phyloP scores from a whole-genome alignment of 2,113 vertebrate genomes.

The Pitta sordida region DNA sequence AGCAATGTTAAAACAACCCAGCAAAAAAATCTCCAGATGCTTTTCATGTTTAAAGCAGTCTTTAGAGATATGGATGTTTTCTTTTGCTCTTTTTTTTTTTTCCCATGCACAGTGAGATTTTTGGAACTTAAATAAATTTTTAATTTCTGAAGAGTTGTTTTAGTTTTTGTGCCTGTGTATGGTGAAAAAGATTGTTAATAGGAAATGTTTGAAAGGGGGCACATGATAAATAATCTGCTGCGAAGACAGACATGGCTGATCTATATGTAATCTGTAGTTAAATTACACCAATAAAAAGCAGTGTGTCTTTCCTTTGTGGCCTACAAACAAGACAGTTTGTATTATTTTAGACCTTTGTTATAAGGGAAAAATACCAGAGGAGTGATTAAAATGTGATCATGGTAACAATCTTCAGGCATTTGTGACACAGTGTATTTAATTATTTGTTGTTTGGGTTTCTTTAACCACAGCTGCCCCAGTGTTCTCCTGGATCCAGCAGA shows the following conservation, averaged over 20 bases:
- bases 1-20: neutral
- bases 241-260: neutral
- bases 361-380: neutral
- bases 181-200: neutral
- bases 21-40: neutral
- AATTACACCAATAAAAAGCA: neutral
- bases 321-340: neutral
- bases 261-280: neutral
- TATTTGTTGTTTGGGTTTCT: neutral
- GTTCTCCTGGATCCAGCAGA: neutral
- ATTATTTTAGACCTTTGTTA: neutral
- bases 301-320: neutral
- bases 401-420: neutral
- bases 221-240: neutral
- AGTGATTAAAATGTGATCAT: neutral
- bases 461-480: neutral
- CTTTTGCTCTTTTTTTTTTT: neutral
- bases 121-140: constrained; percentile 8
- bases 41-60: constrained; percentile 16
- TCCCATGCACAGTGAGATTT: neutral
- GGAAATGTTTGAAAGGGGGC: neutral
- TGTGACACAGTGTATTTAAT: neutral
- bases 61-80: constrained; percentile 24
- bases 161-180: neutral
- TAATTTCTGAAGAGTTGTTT: constrained; percentile 33